Base-by-base conservation (phyloP, 2,888 invertebrate species). In the Tubulanus polymorphus region DNA sequence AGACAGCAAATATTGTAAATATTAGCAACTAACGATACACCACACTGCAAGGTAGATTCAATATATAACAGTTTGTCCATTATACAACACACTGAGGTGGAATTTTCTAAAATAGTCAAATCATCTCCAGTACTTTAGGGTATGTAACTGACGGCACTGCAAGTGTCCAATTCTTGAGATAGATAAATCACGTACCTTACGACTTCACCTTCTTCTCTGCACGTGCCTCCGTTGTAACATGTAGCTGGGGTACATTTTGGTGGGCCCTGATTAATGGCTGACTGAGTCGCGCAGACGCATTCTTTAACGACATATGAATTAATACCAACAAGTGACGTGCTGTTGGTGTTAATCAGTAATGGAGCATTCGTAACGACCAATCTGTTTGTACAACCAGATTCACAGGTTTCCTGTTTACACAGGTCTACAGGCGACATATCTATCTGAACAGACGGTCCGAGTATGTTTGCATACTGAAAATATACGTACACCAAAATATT, bases 221-320 rank as follows among this genome's bases (percentile, higher is more conserved):
- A 99, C 28, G 93, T 87, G 3, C 99, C 99, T 26, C 94, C 94
- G 79, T 99, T 99, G 75, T 91, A 90, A 75, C 97, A 97, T 12
- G 69, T 73, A 41, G 65, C 67, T 0, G 71, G 66, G 0, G 62
- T 61, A 60, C 97, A 97, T 2, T 91, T n/a, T n/a, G n/a, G n/a
- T n/a, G n/a, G n/a, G n/a, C n/a, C n/a, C n/a, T n/a, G n/a, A n/a
- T n/a, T n/a, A n/a, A n/a, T n/a, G 3, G 62, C 63, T 51, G 69
- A 93, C 54, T 94, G 84, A 0, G 94, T 92, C 5, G 92, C 92
- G 74, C 95, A 95, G 18, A 91, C 91, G 73, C 95, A 96, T 74
- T 93, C 91, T 0, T 94, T 90, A 63, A 91, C 83, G 0, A 94
- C 90, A 76, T 91, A 92, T 0, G 96, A 92, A 55, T 94, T 85